phyloP scores from a whole-genome alignment of 2,797 vertebrate genomes.

The Poecile montanus region DNA sequence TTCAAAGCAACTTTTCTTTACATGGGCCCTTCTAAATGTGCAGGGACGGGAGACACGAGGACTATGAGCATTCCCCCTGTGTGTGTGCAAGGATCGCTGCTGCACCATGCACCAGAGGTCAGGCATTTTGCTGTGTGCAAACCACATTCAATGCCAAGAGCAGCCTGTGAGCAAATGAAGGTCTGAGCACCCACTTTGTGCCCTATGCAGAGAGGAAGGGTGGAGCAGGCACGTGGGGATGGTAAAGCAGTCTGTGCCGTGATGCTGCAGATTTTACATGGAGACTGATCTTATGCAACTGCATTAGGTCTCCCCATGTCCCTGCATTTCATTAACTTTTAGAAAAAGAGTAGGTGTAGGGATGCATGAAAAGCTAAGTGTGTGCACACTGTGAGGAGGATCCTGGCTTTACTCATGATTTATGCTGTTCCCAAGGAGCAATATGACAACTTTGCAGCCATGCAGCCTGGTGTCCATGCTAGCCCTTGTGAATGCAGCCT shows the following conservation, averaged over 20 bases:
- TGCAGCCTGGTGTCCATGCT: neutral
- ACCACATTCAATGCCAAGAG: neutral
- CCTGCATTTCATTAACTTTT: neutral
- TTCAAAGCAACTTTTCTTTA: neutral
- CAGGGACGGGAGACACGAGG: neutral
- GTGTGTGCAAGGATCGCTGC: neutral
- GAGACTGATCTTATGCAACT: neutral
- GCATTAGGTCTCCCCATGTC: neutral
- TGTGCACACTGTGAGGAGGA: neutral
- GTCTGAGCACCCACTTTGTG: neutral
- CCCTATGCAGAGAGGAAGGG: neutral
- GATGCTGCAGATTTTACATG: neutral
- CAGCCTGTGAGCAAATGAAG: neutral
- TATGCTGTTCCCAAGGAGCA: neutral
- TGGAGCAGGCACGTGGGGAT: neutral
- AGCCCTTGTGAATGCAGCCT: neutral
- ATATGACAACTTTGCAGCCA: neutral
- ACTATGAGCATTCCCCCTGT: neutral
- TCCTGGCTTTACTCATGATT: neutral
- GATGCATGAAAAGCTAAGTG: neutral
- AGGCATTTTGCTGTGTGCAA: neutral
- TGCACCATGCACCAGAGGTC: neutral
- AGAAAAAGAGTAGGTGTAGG: neutral
- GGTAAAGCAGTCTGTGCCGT: rapidly evolving
- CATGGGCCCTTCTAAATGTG: neutral